A percentile compares a stretch with the other conserved stretches of the same genome.
Conservation (phyloP, 2,113 vertebrate species). For the Sorex fumeus region DNA sequence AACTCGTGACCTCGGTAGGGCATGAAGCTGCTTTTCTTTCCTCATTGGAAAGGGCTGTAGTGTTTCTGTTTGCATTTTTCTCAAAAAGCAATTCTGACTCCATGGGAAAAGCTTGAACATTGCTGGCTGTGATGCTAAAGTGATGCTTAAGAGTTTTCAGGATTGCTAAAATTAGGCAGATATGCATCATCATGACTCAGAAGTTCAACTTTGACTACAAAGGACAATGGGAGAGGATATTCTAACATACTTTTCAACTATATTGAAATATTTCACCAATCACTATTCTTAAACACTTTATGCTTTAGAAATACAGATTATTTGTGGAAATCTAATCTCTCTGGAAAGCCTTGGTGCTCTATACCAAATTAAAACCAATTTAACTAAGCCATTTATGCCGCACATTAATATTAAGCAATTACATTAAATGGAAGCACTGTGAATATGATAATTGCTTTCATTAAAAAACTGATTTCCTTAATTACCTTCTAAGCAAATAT, state of each 20-base stretch:
- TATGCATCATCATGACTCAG: background rate
- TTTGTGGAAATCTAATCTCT: conserved; percentile 77
- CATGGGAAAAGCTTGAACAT: background rate
- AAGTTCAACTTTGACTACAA: conserved; percentile 50
- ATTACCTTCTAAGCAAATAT: conserved; percentile 84
- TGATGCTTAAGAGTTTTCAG: background rate
- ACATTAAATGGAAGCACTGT: conserved; percentile 78
- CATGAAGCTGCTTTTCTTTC: background rate
- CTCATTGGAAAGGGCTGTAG: background rate
- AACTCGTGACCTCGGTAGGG: too few relatives aligned
- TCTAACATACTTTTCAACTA: conserved; percentile 64
- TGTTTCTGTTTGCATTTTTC: background rate
- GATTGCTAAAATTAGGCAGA: background rate
- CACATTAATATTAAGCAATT: conserved; percentile 84
- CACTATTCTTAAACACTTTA: conserved; percentile 51
- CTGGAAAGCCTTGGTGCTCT: conserved; percentile 63
- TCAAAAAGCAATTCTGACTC: background rate
- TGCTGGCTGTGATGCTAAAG: background rate
- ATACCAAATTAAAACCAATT: conserved; percentile 78
- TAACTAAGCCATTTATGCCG: conserved; percentile 69
- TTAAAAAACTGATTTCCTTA: conserved; percentile 81
- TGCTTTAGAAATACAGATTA: conserved; percentile 63
- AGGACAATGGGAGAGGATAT: background rate
- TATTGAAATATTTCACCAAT: conserved; percentile 49
- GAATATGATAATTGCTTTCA: conserved; percentile 83